Evolutionary conservation across 2,888 invertebrate species (phyloP), one percentile per base, ranked within the genome.

Genomic region (Darwinula stevensoni): DNA sequence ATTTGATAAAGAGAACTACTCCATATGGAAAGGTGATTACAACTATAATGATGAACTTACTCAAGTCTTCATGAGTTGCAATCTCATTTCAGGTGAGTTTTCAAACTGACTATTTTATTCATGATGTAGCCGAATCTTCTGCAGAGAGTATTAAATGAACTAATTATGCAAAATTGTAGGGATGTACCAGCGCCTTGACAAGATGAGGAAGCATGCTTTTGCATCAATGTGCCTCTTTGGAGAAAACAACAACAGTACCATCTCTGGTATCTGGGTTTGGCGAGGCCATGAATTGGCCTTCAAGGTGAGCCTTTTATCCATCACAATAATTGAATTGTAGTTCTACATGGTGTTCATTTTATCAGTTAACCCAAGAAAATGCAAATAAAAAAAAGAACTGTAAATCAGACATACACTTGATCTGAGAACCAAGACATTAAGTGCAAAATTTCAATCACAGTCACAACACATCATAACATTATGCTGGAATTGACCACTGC

Each of bases 191-290:
- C 69, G 97, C 39, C 57, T 97, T 43, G 97, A 97, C 48, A 91
- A 88, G 59, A 72, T 97, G 76, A 68, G 88, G 44, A 97, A 97
- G 58, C 68, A 74, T 49, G 74, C 86, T 2, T 94, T 97, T 53
- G 82, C 75, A 33, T 88, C 86, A 9, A 68, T 78, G 42, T 74
- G 78, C 47, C 62, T 97, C 37, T 94, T 91, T 53, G 94, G 97
- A 16, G 61, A 62, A 32, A 82, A 91, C 57, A 71, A 80, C 53
- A 62, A 86, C 57, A 82, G 73, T 49, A 63, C 68, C 45, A 94
- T 97, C 53, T 80, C 82, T 28, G 97, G 91, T 37, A 59, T 97
- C 47, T 99, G 94, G 94, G 67, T 91, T 42, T 99, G 94, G 94
- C 70, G 75, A 50, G 94, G 94, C 13, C 80, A 78, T 32, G 73